phyloP scores from a whole-genome alignment of 2,797 vertebrate genomes.

The Malurus splendens region DNA sequence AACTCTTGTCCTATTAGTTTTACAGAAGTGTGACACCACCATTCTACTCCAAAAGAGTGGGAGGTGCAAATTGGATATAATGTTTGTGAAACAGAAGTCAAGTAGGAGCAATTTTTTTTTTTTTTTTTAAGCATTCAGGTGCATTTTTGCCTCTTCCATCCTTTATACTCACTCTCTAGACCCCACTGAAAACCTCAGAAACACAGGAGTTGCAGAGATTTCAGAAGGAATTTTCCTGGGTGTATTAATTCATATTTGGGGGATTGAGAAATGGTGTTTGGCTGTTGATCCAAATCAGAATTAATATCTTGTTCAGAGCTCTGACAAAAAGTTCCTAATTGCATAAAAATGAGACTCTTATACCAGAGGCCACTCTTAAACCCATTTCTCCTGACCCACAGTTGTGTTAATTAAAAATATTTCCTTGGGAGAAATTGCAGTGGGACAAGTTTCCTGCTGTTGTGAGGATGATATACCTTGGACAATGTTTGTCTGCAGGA shows the following conservation, averaged over 20 bases:
- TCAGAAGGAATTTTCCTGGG: not conserved
- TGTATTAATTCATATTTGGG: not conserved
- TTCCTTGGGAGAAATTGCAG: not conserved
- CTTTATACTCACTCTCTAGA: not conserved
- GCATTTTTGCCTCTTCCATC: not conserved
- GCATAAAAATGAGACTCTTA: not conserved
- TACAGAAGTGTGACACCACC: not conserved
- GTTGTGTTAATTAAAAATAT: not conserved
- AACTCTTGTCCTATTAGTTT: not conserved
- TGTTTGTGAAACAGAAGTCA: not conserved
- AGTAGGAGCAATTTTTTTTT: rapidly evolving
- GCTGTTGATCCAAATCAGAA: not conserved
- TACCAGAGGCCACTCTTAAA: not conserved
- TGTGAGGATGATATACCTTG: not conserved
- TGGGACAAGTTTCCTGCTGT: not conserved
- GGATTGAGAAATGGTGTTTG: not conserved
- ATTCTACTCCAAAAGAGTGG: not conserved
- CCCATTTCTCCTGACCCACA: not conserved
- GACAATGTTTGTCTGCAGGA: not conserved
- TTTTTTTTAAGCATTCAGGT: not conserved
- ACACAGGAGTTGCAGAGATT: not conserved
- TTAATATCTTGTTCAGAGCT: not conserved
- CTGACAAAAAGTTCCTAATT: not conserved
- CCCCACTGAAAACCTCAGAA: not conserved
- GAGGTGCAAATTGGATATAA: not conserved